Evolutionary conservation across 2,797 vertebrate genomes (phyloP), one percentile per base, ranked within the genome.

Genomic region (Dermochelys coriacea): DNA sequence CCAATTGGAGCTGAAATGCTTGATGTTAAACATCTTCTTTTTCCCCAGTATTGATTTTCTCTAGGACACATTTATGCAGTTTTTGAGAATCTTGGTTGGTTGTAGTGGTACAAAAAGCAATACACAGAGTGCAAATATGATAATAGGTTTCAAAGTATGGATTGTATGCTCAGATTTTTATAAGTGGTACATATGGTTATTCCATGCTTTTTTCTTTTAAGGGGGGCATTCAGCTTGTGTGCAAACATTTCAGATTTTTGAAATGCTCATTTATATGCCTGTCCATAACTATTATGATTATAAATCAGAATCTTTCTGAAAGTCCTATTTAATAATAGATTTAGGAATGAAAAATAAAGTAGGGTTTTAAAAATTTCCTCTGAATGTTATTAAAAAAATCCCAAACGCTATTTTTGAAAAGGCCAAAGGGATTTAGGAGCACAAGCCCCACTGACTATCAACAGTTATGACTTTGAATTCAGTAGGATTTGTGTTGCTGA

Each of bases 301-400:
- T 77, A 78, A 29, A 11, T 77, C 87, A 54, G 91, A 61, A 51
- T 94, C 21, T 86, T 96, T 96, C 71, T 82, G 77, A 93, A 93
- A 93, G 52, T 18, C 82, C 75, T 83, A 55, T 80, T 96, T 93
- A 1, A 0, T 79, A 83, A 80, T 86, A 85, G 61, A 86, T 89
- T 93, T 96, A 88, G 64, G 93, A 37, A 89, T 91, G 77, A 91
- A 96, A 95, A 96, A 86, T 37, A 81, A 93, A 90, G 49, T 64
- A 50, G 78, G 29, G 86, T 55, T 91, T 49, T 78, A 85, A 93
- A 49, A 91, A 80, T 37, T 95, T 91, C 7, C 15, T 94, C 41
- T 90, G 71, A 93, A 95, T 52, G 86, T 80, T 71, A 12, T 41
- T 71, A 12, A 41, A 71, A 19, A 71, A 6, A 12, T 0, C 37